phyloP scores from a whole-genome alignment of 1,140 invertebrate genomes.

The Halyomorpha halys region DNA sequence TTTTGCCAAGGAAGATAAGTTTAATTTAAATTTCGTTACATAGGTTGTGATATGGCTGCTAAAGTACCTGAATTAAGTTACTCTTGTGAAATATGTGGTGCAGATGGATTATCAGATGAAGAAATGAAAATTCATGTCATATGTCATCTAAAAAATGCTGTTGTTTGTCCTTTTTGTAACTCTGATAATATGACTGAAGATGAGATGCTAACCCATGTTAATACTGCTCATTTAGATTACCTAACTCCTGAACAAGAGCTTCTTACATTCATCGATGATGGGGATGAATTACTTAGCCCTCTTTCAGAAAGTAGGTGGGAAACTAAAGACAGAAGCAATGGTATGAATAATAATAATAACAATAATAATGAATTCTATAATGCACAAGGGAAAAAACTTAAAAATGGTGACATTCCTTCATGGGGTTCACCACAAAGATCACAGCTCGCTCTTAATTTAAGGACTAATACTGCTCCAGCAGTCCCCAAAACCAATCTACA shows the following conservation, averaged over 20 bases:
- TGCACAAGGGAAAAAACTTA: conserved; percentile 14
- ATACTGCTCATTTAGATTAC: conserved; percentile 68
- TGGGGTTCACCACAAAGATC: conserved; percentile 44
- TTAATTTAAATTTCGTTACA: background rate
- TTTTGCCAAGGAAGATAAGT: background rate
- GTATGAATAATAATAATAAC: conserved; percentile 39
- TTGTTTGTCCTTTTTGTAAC: conserved; percentile 72
- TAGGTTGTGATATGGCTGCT: conserved; percentile 31
- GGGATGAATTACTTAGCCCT: conserved; percentile 32
- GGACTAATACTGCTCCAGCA: conserved; percentile 36
- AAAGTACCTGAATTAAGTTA: conserved; percentile 38
- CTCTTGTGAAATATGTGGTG: conserved; percentile 72
- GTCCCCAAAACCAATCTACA: conserved; percentile 36
- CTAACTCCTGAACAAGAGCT: conserved; percentile 50
- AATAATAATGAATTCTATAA: conserved; percentile 38
- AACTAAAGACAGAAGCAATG: conserved; percentile 31
- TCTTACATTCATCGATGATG: conserved; percentile 43
- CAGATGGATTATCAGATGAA: conserved; percentile 63
- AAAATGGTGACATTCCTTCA: conserved; percentile 31
- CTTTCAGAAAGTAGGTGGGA: conserved; percentile 31
- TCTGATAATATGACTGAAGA: conserved; percentile 55
- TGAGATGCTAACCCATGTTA: conserved; percentile 67
- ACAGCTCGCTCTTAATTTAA: conserved; percentile 41
- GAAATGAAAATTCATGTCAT: conserved; percentile 67
- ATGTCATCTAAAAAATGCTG: conserved; percentile 62